Evolutionary conservation across 2,113 vertebrate species (phyloP).

Genomic region (Puffinus mauretanicus): DNA sequence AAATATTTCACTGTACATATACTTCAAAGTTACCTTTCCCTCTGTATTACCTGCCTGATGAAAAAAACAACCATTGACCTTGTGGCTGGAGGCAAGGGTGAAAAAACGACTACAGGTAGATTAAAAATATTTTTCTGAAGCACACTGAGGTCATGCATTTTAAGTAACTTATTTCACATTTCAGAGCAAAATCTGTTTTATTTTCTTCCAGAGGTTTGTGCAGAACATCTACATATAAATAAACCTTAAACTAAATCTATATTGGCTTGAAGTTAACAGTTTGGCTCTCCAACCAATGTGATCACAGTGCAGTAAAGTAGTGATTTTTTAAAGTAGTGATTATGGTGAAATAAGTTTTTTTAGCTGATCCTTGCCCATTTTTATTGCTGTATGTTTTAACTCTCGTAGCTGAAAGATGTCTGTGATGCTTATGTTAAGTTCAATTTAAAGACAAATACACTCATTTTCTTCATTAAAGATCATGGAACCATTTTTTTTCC

Average conservation of each 20-base stretch:
- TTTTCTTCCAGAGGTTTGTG: neutral
- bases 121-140: neutral
- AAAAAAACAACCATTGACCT: neutral
- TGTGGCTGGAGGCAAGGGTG: neutral
- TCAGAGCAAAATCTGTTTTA: neutral
- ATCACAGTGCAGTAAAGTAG: neutral
- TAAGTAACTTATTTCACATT: neutral
- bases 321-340: neutral
- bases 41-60: neutral
- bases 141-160: neutral
- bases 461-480: neutral
- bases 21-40: neutral
- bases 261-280: neutral
- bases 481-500: neutral
- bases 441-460: neutral
- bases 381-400: neutral
- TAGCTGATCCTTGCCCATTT: neutral
- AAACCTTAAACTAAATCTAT: neutral
- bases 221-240: neutral
- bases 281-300: neutral
- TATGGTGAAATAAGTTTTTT: neutral
- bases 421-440: neutral
- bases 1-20: constrained; percentile 1
- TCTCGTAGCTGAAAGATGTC: neutral
- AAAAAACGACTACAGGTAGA: neutral